Conservation (phyloP, 23 tunicate genomes). For the Oikopleura dioica region DNA sequence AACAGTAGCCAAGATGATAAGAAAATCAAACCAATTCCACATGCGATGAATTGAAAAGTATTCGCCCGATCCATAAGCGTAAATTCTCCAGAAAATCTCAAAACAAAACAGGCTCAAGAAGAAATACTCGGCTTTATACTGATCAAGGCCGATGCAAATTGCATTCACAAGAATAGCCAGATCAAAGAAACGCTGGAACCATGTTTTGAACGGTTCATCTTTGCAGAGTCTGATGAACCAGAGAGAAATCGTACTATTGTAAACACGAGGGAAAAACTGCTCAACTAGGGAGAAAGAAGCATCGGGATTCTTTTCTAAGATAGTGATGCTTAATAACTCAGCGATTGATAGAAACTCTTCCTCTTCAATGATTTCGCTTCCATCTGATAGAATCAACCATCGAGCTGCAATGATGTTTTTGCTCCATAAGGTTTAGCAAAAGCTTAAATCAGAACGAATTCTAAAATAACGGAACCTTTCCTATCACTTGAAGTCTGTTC, state of each 20-base stretch:
- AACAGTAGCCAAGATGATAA: slow-evolving; percentile 59
- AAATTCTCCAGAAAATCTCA: slow-evolving; percentile 50
- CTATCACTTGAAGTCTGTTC: not conserved
- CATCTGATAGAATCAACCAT: not conserved
- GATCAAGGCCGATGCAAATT: slow-evolving; percentile 46
- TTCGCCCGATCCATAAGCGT: slow-evolving; percentile 48
- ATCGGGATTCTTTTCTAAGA: slow-evolving; percentile 1
- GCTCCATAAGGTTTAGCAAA: not conserved
- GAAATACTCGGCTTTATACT: slow-evolving; percentile 64
- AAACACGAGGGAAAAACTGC: not conserved
- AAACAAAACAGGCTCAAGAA: slow-evolving; percentile 55
- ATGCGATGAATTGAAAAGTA: slow-evolving; percentile 35
- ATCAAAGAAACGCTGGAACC: slow-evolving; percentile 50
- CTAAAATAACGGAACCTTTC: not conserved
- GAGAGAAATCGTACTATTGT: not conserved
- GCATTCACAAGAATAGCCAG: slow-evolving; percentile 60
- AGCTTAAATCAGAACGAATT: too few species aligned
- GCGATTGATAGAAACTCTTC: not conserved
- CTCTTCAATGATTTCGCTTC: not conserved
- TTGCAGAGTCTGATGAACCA: not conserved
- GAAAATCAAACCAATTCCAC: slow-evolving; percentile 98
- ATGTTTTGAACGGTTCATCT: slow-evolving; percentile 11
- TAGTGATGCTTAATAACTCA: not conserved
- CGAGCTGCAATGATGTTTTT: not conserved
- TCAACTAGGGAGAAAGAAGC: not conserved